Evolutionary conservation across 1,140 invertebrate genomes (phyloP).

Genomic region (Cotesia glomerata): DNA sequence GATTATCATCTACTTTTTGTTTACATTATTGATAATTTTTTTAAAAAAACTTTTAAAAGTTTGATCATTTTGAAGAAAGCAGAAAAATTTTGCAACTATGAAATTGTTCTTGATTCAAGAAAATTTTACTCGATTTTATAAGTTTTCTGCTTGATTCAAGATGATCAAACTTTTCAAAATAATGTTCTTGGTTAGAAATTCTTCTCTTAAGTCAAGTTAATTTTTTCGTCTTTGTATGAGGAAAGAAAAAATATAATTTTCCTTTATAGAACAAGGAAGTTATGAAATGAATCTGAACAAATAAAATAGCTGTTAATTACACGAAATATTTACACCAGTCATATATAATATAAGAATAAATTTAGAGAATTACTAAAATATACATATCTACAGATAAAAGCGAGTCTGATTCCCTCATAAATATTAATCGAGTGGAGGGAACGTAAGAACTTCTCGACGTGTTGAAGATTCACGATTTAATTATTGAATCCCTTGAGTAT

Average conservation of each 20-base stretch:
- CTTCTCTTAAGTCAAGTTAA: too few relatives aligned
- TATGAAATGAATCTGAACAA: background rate
- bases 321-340: background rate
- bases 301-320: background rate
- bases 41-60: too few relatives aligned
- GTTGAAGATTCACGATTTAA: constrained; percentile 23
- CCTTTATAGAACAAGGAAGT: background rate
- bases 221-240: too few relatives aligned
- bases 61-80: too few relatives aligned
- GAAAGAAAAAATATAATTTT: too few relatives aligned
- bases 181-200: too few relatives aligned
- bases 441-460: constrained; percentile 23
- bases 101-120: too few relatives aligned
- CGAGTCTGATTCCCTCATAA: constrained; percentile 41
- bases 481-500: constrained; percentile 15
- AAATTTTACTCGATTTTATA: too few relatives aligned
- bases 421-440: constrained; percentile 50
- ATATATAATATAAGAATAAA: background rate
- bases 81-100: too few relatives aligned
- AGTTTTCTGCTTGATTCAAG: too few relatives aligned
- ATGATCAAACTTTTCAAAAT: too few relatives aligned
- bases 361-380: background rate
- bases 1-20: background rate
- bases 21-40: background rate
- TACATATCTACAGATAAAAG: background rate